Evolutionary conservation across 2,797 vertebrate species (phyloP), one percentile per base, ranked within the genome.

Genomic region (Chlorospingus semifuscus): DNA sequence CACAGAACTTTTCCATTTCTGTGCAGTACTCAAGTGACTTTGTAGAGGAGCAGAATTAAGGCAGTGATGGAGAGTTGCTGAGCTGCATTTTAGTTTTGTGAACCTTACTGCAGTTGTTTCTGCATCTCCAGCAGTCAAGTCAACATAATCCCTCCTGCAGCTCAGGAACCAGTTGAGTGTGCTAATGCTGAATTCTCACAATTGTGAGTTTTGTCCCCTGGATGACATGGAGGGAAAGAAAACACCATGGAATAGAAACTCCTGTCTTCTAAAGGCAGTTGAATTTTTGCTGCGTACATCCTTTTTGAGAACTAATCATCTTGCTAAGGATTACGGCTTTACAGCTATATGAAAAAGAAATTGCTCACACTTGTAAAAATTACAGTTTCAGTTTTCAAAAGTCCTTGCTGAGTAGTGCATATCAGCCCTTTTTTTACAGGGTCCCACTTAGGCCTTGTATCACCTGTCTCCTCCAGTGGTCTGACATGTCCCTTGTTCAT

Each of bases 391-490:
- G 12, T 59, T 91, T 69, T 69, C 52, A 52, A 8, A 74, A 46
- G 19, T 32, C 56, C 11, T 18, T 79, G 41, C 42, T 0, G 0
- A n/a, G 36, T 2, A 1, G 12, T 66, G 30, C 4, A 1, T 1
- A 0, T 49, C 71, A 68, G 34, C 46, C 41, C 41, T 52, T 75
- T 12, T 14, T 59, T 75, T 34, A 3, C 1, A 3, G 18, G n/a
- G 71, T 37, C 60, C 55, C 32, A 44, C 4, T 36, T 60, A 46
- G 21, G 15, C 50, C 32, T 52, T 24, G 37, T 32, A 5, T 70
- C 15, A 1, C 47, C 55, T 41, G 9, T 30, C 44, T 71, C 12
- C 22, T 83, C 12, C 32, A 12, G 36, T 36, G 42, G 4, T 26
- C 56, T 59, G 61, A 46, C 8, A 2, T 24, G 47, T 34, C 17